These are phyloP conservation scores for Cheilosia vulpina DNA, from an alignment of 2,888 invertebrate species.

Conservation along the genomic window DNA sequence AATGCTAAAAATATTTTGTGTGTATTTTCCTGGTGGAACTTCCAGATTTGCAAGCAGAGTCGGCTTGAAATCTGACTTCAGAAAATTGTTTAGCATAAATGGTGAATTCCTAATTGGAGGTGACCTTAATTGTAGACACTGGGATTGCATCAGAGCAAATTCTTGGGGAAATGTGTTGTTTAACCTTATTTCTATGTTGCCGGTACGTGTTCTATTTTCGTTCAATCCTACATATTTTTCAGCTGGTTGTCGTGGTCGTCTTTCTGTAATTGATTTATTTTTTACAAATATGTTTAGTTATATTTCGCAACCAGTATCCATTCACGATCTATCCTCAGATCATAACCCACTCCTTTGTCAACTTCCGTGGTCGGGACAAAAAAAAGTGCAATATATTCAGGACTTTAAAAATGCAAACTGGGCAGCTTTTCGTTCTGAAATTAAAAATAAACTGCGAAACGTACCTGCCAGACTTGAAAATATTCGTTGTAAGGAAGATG, in stretches of 20 bases:
- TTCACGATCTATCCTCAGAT: background rate
- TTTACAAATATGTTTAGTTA: background rate
- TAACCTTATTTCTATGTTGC: background rate
- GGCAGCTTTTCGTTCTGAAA: no score
- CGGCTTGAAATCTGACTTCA: background rate
- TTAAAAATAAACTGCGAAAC: no score
- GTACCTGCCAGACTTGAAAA: no score
- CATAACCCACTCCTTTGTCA: background rate
- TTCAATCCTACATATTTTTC: background rate
- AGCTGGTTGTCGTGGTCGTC: background rate
- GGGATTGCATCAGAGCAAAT: constrained; percentile 12
- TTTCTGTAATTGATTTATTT: background rate
- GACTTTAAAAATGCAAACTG: background rate
- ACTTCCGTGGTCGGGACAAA: background rate
- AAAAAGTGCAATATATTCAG: background rate
- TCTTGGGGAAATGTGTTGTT: background rate
- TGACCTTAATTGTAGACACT: constrained; percentile 38
- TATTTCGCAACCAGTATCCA: background rate
- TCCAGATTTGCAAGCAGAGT: no score
- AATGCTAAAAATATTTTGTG: no score
- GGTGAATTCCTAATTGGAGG: constrained; percentile 23
- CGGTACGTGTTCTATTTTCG: background rate
- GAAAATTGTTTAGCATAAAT: background rate
- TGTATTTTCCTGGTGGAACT: no score
- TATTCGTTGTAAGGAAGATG: no score